Percentiles rank a stretch among this genome's conserved stretches.
Conservation (phyloP, 1,140 invertebrate genomes). For the Drosophila hydei region DNA sequence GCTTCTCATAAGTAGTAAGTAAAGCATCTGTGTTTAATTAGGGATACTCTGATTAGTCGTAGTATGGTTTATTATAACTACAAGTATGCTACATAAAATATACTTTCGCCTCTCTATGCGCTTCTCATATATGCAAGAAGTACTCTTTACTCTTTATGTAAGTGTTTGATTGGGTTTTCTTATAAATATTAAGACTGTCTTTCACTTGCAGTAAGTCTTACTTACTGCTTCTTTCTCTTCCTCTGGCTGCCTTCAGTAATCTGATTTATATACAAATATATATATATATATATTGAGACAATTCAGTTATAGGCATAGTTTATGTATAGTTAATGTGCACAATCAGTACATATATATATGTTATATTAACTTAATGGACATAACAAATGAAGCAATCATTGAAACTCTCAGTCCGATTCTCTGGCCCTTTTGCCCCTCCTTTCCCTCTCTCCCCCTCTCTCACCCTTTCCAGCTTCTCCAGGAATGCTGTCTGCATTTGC, state of each 20-base stretch:
- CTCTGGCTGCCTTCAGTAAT: background rate
- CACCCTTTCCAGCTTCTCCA: background rate
- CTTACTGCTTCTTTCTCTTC: background rate
- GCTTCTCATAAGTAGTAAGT: too few species aligned
- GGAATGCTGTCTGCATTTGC: constrained; percentile 46
- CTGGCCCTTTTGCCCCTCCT: background rate
- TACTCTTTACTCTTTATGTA: too few species aligned
- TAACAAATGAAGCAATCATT: constrained; percentile 32
- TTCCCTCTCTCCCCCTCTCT: background rate
- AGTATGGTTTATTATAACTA: too few species aligned
- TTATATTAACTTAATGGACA: constrained; percentile 25
- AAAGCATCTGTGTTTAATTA: too few species aligned
- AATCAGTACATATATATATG: background rate
- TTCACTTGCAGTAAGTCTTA: background rate
- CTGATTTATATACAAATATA: background rate
- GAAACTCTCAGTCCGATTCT: constrained; percentile 36
- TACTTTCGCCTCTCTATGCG: too few species aligned
- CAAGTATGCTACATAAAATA: too few species aligned
- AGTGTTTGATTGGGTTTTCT: too few species aligned
- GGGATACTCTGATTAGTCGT: too few species aligned
- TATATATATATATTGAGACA: background rate
- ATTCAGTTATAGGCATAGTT: background rate
- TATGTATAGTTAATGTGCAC: background rate
- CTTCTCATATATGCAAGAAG: too few species aligned
- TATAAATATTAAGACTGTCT: background rate